Percentiles rank a stretch among this genome's conserved stretches.
phyloP scores from a whole-genome alignment of 2,797 vertebrate species.

The Anisognathus igniventris region DNA sequence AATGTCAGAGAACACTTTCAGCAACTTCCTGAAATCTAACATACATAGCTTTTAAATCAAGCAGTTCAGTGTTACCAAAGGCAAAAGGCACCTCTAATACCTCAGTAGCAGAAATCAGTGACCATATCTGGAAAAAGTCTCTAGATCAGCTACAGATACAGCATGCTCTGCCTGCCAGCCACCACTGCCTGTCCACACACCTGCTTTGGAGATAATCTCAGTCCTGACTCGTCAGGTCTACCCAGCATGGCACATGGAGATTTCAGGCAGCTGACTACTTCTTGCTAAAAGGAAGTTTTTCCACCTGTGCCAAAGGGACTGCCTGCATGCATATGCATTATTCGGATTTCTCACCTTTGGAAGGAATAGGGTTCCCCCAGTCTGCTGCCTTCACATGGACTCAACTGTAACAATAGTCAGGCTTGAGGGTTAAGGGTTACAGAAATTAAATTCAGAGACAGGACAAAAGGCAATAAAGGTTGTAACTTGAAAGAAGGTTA shows the following conservation, averaged over 20 bases:
- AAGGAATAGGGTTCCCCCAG: neutral
- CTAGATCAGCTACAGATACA: neutral
- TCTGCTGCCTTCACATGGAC: neutral
- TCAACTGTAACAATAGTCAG: neutral
- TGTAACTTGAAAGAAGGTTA: neutral
- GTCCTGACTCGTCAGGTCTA: neutral
- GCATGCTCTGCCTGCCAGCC: neutral
- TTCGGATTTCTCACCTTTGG: neutral
- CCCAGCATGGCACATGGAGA: neutral
- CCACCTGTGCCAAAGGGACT: neutral
- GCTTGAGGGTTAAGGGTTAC: neutral
- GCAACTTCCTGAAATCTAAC: neutral
- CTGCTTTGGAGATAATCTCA: neutral
- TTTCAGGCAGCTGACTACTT: neutral
- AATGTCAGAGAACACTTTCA: neutral
- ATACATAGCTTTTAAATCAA: neutral
- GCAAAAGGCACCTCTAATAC: neutral
- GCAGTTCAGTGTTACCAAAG: neutral
- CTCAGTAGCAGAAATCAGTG: neutral
- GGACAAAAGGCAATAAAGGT: neutral
- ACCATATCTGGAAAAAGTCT: neutral
- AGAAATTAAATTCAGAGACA: neutral
- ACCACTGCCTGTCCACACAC: neutral
- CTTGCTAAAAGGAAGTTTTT: neutral
- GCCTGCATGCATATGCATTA: accelerated